Evolutionary conservation across 1,140 invertebrate genomes (phyloP), one percentile per base, ranked within the genome.

Genomic region (Leptinotarsa texana): DNA sequence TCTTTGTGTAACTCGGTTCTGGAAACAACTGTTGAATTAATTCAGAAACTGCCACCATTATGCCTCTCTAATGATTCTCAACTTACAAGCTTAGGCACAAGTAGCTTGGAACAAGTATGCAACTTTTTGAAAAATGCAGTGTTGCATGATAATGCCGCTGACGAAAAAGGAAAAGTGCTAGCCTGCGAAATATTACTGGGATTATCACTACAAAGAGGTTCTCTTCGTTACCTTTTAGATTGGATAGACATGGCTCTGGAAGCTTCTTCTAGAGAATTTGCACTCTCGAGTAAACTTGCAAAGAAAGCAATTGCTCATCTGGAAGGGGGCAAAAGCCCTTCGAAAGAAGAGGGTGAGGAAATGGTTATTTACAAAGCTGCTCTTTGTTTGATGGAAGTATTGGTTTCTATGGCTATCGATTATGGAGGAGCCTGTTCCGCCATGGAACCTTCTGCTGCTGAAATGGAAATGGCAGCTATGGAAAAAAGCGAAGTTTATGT

Each of bases 181-280:
- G 87, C 89, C 27, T 86, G 87, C 51, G 89, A 92, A 84, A 82
- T 92, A 21, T 83, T 91, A 76, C 80, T 92, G 49, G 86, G 87
- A 11, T 77, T 92, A 47, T 88, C 89, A 24, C 81, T 90, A 42
- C 91, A 92, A 83, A 82, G 90, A 75, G 90, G 91, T 4, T 90
- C 90, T n/a, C 84, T 92, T 24, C 80, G 88, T 27, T 89, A 90
- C 83, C 81, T 92, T 4, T 80, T 92, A 18, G 89, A 91, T 77
- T 92, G 91, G 91, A 88, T 92, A 72, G 87, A 90, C 69, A 88
- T 91, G 86, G 90, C 90, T 21, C 81, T 91, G 57, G 83, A 86
- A 76, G 82, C 82, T 11, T 80, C 83, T 11, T 75, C 72, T 27
- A 82, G 78, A 18, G 71, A 78, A 57, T 66, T 61, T n/a, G 49